phyloP scores from a whole-genome alignment of 2,888 invertebrate genomes.

The Pristionchus maxplancki region DNA sequence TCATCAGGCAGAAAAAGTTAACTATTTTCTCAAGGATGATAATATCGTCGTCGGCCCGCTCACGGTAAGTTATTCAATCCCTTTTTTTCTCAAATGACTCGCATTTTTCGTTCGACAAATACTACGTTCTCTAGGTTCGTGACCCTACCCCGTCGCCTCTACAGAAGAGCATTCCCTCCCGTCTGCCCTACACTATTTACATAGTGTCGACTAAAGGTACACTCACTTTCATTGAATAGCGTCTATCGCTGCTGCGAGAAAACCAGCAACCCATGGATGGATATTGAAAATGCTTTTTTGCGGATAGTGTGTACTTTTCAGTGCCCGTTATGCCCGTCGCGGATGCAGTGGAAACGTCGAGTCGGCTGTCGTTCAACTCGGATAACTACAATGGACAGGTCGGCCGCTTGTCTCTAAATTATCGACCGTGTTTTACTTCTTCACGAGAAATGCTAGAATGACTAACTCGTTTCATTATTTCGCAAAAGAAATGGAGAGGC shows the following conservation, averaged over 20 bases:
- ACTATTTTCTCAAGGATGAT: neutral
- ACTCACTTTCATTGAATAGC: neutral
- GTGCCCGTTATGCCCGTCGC: neutral
- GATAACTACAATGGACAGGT: slow-evolving; percentile 11
- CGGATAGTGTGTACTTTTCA: too few relatives aligned
- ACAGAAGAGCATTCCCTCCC: neutral
- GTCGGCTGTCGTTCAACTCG: neutral
- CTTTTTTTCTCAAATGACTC: neutral
- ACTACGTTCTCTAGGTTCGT: neutral
- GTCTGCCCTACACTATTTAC: neutral
- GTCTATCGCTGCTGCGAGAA: too few relatives aligned
- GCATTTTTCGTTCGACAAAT: neutral
- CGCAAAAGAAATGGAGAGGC: too few relatives aligned
- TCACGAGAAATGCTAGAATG: neutral
- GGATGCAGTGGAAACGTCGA: neutral
- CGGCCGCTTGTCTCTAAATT: neutral
- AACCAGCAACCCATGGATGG: too few relatives aligned
- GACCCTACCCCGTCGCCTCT: neutral
- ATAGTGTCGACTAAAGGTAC: neutral
- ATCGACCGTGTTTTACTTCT: neutral
- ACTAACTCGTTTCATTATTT: neutral
- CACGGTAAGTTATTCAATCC: neutral
- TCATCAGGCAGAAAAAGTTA: neutral
- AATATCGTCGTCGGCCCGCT: neutral
- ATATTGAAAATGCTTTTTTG: too few relatives aligned